A percentile compares a stretch with the other conserved stretches of the same genome.
phyloP scores from a whole-genome alignment of 2,888 invertebrate genomes.

The Amiota minor region DNA sequence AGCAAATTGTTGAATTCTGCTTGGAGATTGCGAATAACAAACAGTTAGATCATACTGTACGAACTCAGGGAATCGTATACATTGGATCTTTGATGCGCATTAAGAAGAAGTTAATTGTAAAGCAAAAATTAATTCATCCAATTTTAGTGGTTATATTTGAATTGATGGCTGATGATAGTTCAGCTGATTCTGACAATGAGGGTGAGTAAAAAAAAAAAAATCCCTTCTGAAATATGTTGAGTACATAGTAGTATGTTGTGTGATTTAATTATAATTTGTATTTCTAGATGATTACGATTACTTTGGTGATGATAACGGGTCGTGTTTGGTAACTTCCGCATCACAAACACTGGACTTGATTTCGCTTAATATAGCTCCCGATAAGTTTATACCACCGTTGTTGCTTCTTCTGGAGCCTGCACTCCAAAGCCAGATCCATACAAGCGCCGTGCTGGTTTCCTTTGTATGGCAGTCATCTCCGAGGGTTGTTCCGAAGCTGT shows the following conservation, averaged over 20 bases:
- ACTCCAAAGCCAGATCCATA: slow-evolving; percentile 78
- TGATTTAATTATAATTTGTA: neutral
- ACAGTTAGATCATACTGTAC: slow-evolving; percentile 77
- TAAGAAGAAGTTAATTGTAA: slow-evolving; percentile 82
- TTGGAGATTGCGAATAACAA: slow-evolving; percentile 78
- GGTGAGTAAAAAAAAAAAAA: neutral
- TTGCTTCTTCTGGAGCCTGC: slow-evolving; percentile 80
- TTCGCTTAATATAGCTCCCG: slow-evolving; percentile 83
- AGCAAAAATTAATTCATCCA: slow-evolving; percentile 81
- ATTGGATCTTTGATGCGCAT: slow-evolving; percentile 79
- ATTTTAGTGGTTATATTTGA: slow-evolving; percentile 80
- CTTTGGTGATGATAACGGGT: slow-evolving; percentile 76
- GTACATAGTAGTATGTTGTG: neutral
- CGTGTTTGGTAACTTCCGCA: slow-evolving; percentile 80
- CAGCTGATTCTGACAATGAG: neutral
- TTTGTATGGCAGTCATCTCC: slow-evolving; percentile 83
- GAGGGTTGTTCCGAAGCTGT: slow-evolving; percentile 87
- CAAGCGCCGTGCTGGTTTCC: slow-evolving; percentile 81
- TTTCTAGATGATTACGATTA: slow-evolving; percentile 77
- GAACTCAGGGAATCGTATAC: slow-evolving; percentile 81
- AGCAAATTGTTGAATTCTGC: slow-evolving; percentile 79
- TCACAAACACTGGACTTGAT: slow-evolving; percentile 83
- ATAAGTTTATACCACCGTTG: slow-evolving; percentile 82
- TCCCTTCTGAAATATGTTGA: no score
- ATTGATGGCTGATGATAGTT: slow-evolving; percentile 78